Base-by-base conservation (phyloP, 2,113 vertebrate species). In the Cyprinodon tularosa region DNA sequence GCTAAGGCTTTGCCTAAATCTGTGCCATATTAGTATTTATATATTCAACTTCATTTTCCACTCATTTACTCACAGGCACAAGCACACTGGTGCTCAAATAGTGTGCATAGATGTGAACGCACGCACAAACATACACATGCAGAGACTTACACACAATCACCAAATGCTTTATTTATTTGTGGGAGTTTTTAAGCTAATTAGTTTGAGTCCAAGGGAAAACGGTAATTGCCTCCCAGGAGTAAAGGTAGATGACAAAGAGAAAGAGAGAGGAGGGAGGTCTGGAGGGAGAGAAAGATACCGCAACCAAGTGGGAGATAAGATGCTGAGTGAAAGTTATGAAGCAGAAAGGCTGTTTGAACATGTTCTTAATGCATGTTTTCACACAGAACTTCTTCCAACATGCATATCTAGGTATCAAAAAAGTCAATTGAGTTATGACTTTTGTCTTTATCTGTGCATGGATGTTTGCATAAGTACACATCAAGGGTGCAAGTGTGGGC, bases 201-300 rank as follows among this genome's bases (percentile, higher is more conserved):
- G 90, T 89, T 90, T 74, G 78, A 86, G 88, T 92, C 91, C 92
- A 85, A 85, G 91, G 94, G 85, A 92, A 92, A 91, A 91, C 87
- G 78, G 86, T 95, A 95, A 95, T 95, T 95, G 93, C 84, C 85
- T 94, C 93, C 94, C 92, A 88, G 81, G 92, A 91, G 94, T 90
- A 81, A 85, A 75, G 67, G 69, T 69, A 74, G 84, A 91, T 86
- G 87, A 89, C 84, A 87, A 89, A 88, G 80, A 80, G 82, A 90
- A 80, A 82, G 64, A 73, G 72, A 75, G 82, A 67, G 65, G 66
- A 75, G 61, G 57, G 66, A 78, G 68, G 84, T 69, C 74, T 71
- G 48, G 74, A 76, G 77, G 68, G 78, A 83, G 77, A 71, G 66
- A 29, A 61, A 40, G 64, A 69, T 66, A 53, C 68, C 66, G 67